Percentiles rank a stretch among this genome's conserved stretches.
Conservation (phyloP, 2,888 invertebrate genomes). For the Himalopsyche japonica region DNA sequence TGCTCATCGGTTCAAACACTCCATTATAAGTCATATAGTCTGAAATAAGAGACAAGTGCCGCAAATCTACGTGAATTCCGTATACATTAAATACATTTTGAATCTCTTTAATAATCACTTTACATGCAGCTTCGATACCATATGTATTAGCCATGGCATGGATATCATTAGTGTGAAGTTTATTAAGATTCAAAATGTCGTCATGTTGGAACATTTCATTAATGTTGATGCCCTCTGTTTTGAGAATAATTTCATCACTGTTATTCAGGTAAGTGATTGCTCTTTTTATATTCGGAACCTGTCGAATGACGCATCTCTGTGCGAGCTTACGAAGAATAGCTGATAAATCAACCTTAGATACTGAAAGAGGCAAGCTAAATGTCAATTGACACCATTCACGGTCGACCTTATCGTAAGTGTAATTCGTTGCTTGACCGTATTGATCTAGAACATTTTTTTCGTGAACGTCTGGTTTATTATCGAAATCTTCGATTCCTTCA, state of each 20-base stretch:
- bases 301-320: constrained; percentile 73
- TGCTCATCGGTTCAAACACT: constrained; percentile 83
- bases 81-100: constrained; percentile 96
- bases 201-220: constrained; percentile 85
- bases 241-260: constrained; percentile 67
- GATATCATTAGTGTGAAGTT: constrained; percentile 91
- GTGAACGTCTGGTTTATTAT: constrained; percentile 36
- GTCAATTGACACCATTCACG: constrained; percentile 84
- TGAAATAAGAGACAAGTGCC: constrained; percentile 90
- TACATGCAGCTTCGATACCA: constrained; percentile 94
- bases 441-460: constrained; percentile 51
- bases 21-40: constrained; percentile 99
- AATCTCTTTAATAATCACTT: constrained; percentile 91
- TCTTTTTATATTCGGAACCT: constrained; percentile 78
- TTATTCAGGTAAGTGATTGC: constrained; percentile 77
- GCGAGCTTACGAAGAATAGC: constrained; percentile 74
- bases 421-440: constrained; percentile 60
- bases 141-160: constrained; percentile 87
- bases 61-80: constrained; percentile 91
- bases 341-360: constrained; percentile 74
- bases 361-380: constrained; percentile 67
- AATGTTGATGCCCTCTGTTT: constrained; percentile 96
- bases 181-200: constrained; percentile 76
- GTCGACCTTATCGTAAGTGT: constrained; percentile 75
- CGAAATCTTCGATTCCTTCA: constrained; percentile 46